Evolutionary conservation across 2,113 vertebrate genomes (phyloP).

Genomic region (Bubo blakistoni): DNA sequence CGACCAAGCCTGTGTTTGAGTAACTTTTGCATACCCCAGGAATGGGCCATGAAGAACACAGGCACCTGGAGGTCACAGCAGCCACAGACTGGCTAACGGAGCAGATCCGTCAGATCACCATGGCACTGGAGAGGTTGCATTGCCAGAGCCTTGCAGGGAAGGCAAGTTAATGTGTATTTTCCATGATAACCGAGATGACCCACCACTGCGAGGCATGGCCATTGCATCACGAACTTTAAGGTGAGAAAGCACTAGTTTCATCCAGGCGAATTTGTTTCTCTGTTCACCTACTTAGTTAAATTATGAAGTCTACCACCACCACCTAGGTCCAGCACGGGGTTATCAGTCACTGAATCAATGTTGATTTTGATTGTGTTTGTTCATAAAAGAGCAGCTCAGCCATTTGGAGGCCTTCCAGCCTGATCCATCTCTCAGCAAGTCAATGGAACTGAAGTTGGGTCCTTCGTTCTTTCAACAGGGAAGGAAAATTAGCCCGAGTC

Average conservation of each 20-base stretch:
- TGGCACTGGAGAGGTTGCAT: not conserved
- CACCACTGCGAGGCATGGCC: not conserved
- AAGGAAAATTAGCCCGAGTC: not conserved
- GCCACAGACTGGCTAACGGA: accelerated
- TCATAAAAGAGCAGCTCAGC: not conserved
- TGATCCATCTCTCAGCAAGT: not conserved
- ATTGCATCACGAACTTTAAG: not conserved
- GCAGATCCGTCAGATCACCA: not conserved
- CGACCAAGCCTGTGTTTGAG: not conserved
- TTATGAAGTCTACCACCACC: not conserved
- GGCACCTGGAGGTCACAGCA: not conserved
- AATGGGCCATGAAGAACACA: accelerated
- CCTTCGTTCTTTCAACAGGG: not conserved
- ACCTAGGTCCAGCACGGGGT: not conserved
- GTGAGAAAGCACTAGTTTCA: not conserved
- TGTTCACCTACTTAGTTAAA: not conserved
- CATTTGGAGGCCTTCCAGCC: not conserved
- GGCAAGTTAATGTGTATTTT: not conserved
- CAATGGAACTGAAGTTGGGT: not conserved
- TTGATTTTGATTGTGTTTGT: not conserved
- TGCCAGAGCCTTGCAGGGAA: not conserved
- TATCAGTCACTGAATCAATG: not conserved
- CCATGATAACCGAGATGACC: not conserved
- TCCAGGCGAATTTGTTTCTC: not conserved
- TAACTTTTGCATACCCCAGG: not conserved